phyloP scores from a whole-genome alignment of 37 sponge, comb jelly and placozoan genomes.

The Agelas oroides region DNA sequence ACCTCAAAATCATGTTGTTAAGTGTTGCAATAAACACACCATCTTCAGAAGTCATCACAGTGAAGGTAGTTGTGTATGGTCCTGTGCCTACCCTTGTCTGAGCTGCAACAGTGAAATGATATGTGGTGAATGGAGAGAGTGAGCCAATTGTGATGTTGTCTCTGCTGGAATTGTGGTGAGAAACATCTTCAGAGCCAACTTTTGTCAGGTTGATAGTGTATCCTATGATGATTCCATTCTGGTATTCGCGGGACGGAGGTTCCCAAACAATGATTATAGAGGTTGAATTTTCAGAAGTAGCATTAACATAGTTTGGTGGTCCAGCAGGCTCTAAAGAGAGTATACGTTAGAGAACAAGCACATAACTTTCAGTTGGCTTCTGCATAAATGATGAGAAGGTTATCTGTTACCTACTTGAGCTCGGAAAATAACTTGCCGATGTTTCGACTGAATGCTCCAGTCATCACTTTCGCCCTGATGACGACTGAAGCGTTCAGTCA shows the following conservation, averaged over 20 bases:
- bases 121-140: constrained; percentile 10
- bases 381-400: too few species aligned
- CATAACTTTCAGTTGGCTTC: background rate
- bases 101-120: constrained; percentile 11
- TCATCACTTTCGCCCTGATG: too few species aligned
- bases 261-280: constrained; percentile 31
- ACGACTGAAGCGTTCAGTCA: too few species aligned
- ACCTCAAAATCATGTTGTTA: too few species aligned
- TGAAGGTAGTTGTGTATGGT: constrained; percentile 15
- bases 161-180: background rate
- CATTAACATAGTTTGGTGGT: constrained; percentile 17
- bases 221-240: constrained; percentile 49
- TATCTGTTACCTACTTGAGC: too few species aligned
- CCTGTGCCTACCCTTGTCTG: constrained; percentile 16
- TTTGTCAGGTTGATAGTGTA: constrained; percentile 4
- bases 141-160: background rate
- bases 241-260: constrained; percentile 14
- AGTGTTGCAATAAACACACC: too few species aligned
- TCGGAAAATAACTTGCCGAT: too few species aligned
- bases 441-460: too few species aligned
- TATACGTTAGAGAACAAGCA: background rate
- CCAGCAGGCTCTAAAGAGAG: constrained; percentile 19
- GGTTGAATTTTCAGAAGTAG: constrained; percentile 2
- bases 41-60: constrained; percentile 40
- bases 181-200: background rate